Base-by-base conservation (phyloP, 1,140 invertebrate species). In the Ganaspis sp. region DNA sequence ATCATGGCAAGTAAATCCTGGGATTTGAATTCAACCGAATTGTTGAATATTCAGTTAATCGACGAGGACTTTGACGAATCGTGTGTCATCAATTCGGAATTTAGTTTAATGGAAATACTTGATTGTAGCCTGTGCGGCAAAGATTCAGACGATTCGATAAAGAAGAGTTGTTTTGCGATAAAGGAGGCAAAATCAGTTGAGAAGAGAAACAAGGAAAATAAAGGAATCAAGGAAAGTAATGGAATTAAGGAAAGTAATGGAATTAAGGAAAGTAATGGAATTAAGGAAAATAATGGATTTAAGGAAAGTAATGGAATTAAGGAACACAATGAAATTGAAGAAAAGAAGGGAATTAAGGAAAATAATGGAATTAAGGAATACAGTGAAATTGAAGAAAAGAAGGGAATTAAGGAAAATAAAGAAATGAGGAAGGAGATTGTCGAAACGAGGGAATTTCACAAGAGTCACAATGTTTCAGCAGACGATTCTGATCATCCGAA, bases 401-500 rank as follows among this genome's bases (percentile, higher is more conserved):
- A 77, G 80, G 69, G 38, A 77, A 42, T 64, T 42, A 53, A 38
- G 53, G 34, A 76, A 75, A 82, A 73, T 70, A n/a, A 81, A 81
- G 77, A 85, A 34, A 34, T 3, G n/a, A n/a, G n/a, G n/a, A n/a
- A n/a, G 79, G 72, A 87, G 71, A 58, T 80, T 84, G 23, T 45
- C 9, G 11, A 19, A 58, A 58, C 23, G n/a, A 53, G 71, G 74
- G 40, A 78, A 73, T 54, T 64, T 21, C 45, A 64, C 29, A 58
- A 72, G 34, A 72, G 29, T 70, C 72, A 78, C 23, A 72, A 75
- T 70, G 71, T 80, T n/a, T 74, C 80, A 0, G 15, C 21, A 34
- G 77, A 88, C 80, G 78, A 26, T 53, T 78, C 77, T 21, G 82
- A 89, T 53, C 90, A 90, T 80, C 92, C 92, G 11, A 90, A 92